These are phyloP conservation scores for Leptonema lineaticorne DNA, from an alignment of 1,140 invertebrate genomes.

Conservation along the genomic window DNA sequence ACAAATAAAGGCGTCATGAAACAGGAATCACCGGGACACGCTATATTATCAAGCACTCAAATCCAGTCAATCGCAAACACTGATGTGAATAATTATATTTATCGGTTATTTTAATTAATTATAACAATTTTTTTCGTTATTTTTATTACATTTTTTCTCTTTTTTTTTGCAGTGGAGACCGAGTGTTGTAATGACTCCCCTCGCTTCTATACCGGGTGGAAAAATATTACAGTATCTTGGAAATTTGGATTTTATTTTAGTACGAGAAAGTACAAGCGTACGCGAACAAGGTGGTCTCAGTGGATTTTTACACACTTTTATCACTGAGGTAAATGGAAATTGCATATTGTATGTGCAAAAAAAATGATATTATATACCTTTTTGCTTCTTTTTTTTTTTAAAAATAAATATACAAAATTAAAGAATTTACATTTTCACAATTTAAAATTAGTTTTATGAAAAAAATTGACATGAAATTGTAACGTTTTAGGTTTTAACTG, in stretches of 20 bases:
- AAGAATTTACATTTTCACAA: too few relatives aligned
- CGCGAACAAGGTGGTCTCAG: constrained; percentile 88
- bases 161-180: constrained; percentile 64
- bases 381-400: too few relatives aligned
- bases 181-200: constrained; percentile 83
- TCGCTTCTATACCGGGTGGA: constrained; percentile 79
- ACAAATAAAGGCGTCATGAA: constrained; percentile 23
- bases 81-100: constrained; percentile 27
- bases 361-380: too few relatives aligned
- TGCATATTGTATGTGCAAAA: not conserved
- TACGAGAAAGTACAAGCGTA: constrained; percentile 89
- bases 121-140: constrained; percentile 1
- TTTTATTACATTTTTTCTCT: not conserved
- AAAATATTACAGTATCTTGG: constrained; percentile 84
- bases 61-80: not conserved
- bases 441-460: not conserved
- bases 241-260: constrained; percentile 94
- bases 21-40: constrained; percentile 18
- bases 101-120: not conserved
- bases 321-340: constrained; percentile 70
- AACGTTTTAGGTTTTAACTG: constrained; percentile 65
- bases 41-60: not conserved
- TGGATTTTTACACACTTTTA: constrained; percentile 91
- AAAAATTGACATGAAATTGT: not conserved
- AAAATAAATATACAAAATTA: too few relatives aligned